Percentiles rank a stretch among this genome's conserved stretches.
These are phyloP conservation scores for Ptilodon capucinus DNA, from an alignment of 2,888 invertebrate species.

Conservation along the genomic window DNA sequence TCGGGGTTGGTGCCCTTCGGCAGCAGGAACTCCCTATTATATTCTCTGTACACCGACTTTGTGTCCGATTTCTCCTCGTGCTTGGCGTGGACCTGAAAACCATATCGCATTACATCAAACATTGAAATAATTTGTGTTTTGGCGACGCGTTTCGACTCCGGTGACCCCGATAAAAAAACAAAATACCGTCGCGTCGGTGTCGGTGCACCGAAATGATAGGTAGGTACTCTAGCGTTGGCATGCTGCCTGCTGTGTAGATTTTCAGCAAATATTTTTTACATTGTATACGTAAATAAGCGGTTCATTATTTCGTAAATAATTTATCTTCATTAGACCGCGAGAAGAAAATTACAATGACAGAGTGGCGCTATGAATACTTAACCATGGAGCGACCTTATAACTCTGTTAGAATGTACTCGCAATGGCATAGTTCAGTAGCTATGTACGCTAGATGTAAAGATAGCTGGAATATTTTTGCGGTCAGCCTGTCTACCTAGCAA, in stretches of 20 bases:
- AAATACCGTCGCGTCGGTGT: slow-evolving; percentile 26
- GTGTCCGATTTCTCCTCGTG: slow-evolving; percentile 99
- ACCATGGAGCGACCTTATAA: slow-evolving; percentile 9
- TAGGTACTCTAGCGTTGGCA: slow-evolving; percentile 57
- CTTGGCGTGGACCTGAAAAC: slow-evolving; percentile 95
- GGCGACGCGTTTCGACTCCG: slow-evolving; percentile 37
- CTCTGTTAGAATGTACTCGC: neutral
- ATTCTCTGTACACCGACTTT: slow-evolving; percentile 98
- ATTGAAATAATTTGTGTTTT: slow-evolving; percentile 20
- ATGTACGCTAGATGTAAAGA: neutral
- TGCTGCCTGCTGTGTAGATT: slow-evolving; percentile 47
- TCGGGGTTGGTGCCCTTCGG: slow-evolving; percentile 99
- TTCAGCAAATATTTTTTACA: slow-evolving; percentile 47
- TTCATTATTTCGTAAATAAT: slow-evolving; percentile 48
- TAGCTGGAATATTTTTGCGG: neutral
- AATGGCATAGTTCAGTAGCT: neutral
- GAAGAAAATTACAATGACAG: slow-evolving; percentile 25
- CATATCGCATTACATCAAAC: slow-evolving; percentile 15
- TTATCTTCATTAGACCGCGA: slow-evolving; percentile 54
- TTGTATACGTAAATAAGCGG: slow-evolving; percentile 46
- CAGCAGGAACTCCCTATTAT: slow-evolving; percentile 98
- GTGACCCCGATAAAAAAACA: slow-evolving; percentile 50
- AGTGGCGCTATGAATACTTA: slow-evolving; percentile 14
- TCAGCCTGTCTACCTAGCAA: neutral
- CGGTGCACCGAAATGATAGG: slow-evolving; percentile 44